Percentiles rank a stretch among this genome's conserved stretches.
Evolutionary conservation across 2,113 vertebrate species (phyloP).

Genomic region (Corythornis cristatus): DNA sequence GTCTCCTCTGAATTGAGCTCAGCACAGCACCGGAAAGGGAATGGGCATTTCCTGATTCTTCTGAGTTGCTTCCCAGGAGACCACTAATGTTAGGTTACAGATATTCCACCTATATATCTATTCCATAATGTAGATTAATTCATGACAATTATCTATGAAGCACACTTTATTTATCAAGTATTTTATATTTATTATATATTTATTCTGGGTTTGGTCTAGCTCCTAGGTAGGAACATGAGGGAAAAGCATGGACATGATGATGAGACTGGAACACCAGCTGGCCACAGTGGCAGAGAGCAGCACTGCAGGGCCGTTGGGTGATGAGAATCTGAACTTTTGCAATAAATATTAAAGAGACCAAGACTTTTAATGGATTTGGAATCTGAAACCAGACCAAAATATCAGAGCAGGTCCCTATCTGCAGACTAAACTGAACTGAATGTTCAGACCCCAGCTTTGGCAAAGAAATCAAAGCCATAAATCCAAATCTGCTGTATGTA

Average conservation of each 20-base stretch:
- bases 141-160: background rate
- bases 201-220: background rate
- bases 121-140: background rate
- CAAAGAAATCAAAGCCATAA: conserved; percentile 10
- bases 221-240: background rate
- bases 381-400: conserved; percentile 33
- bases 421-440: conserved; percentile 31
- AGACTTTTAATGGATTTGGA: conserved; percentile 17
- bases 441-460: conserved; percentile 23
- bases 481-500: conserved; percentile 26
- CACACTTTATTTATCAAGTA: background rate
- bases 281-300: background rate
- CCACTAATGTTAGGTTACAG: background rate
- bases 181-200: background rate
- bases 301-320: background rate
- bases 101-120: background rate
- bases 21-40: background rate
- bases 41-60: conserved; percentile 1
- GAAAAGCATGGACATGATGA: background rate
- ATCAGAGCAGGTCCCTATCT: background rate
- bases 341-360: conserved; percentile 20
- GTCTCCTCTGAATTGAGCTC: conserved; percentile 25
- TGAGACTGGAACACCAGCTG: background rate
- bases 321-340: conserved; percentile 8
- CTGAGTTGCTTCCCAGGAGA: background rate